Conservation (phyloP, 35 echinoderm and acorn worm species). For the Hemicentrotus pulcherrimus region DNA sequence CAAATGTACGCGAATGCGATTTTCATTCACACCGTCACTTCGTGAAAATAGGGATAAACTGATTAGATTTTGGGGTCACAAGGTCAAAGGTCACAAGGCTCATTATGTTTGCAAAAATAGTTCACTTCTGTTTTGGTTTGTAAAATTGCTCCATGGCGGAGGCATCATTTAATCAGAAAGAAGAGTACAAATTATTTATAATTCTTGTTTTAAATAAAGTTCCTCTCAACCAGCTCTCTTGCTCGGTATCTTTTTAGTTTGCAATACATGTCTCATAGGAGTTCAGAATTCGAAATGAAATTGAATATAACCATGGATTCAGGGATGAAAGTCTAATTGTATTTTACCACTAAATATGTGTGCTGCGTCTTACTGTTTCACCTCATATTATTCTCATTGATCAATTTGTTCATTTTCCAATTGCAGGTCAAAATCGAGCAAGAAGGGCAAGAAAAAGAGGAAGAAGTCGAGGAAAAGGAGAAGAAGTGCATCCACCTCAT, state of each 20-base stretch:
- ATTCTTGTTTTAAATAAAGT: background rate
- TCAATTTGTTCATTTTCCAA: background rate
- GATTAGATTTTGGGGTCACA: too few relatives aligned
- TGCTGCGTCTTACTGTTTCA: background rate
- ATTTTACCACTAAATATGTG: too few relatives aligned
- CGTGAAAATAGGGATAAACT: too few relatives aligned
- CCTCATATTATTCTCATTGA: background rate
- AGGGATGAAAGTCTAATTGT: background rate
- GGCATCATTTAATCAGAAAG: background rate
- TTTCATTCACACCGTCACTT: too few relatives aligned
- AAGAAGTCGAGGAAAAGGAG: conserved; percentile 27
- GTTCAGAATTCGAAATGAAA: background rate
- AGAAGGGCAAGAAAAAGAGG: conserved; percentile 40
- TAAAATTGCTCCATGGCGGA: too few relatives aligned
- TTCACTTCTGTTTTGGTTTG: too few relatives aligned
- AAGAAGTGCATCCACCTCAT: background rate
- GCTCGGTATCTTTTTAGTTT: too few relatives aligned
- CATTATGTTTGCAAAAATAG: too few relatives aligned
- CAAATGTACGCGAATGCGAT: too few relatives aligned
- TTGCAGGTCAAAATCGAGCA: conserved; percentile 4
- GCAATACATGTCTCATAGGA: too few relatives aligned
- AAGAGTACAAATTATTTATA: background rate
- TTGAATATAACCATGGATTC: background rate
- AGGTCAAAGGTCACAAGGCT: too few relatives aligned
- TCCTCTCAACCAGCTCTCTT: background rate